Evolutionary conservation across 1,140 invertebrate genomes (phyloP).

Genomic region (Riptortus pedestris): DNA sequence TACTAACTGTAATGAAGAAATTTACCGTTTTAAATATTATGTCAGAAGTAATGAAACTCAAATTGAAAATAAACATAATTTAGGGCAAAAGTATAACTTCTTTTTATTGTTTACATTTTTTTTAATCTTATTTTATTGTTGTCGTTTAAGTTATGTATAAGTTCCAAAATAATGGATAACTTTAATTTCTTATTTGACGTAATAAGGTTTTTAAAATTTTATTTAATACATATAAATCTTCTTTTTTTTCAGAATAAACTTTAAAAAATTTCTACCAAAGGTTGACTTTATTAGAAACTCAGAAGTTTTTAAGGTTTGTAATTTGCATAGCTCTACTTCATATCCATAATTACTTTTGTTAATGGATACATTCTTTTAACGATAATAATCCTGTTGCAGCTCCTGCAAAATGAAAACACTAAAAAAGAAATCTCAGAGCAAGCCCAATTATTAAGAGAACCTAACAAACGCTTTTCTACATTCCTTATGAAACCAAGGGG

Average conservation of each 20-base stretch:
- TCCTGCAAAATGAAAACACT: conserved; percentile 33
- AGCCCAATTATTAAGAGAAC: conserved; percentile 33
- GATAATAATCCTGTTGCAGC: conserved; percentile 23
- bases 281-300: conserved; percentile 51
- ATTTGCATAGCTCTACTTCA: conserved; percentile 8
- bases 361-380: neutral
- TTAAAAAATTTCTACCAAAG: conserved; percentile 54
- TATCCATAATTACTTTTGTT: neutral
- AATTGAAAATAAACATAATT: too few species aligned
- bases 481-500: conserved; percentile 32
- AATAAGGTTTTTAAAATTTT: too few species aligned
- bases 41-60: too few species aligned
- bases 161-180: too few species aligned
- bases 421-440: conserved; percentile 33
- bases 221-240: neutral
- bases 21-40: too few species aligned
- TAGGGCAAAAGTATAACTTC: too few species aligned
- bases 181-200: too few species aligned
- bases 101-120: too few species aligned
- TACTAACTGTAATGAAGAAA: too few species aligned
- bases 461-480: conserved; percentile 34
- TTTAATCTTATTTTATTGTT: too few species aligned
- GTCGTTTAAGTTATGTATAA: too few species aligned
- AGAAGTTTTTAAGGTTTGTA: conserved; percentile 47
- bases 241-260: conserved; percentile 46